Percentiles rank a stretch among this genome's conserved stretches.
Conservation (phyloP, 1,140 invertebrate species). For the Musca vetustissima region DNA sequence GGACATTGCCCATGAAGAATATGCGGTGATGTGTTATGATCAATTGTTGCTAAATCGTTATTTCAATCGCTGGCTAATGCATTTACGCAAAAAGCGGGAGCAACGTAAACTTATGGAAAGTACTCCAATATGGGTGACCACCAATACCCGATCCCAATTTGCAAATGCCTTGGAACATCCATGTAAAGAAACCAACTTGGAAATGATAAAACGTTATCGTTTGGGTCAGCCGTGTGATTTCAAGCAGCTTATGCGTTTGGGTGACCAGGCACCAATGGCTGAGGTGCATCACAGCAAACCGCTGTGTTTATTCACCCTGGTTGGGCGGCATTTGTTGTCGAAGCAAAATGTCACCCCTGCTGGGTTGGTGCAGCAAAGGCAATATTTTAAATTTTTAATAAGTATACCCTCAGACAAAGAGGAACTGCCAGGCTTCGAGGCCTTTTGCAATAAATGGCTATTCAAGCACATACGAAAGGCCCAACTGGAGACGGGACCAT, state of each 20-base stretch:
- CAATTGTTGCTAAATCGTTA: conserved; percentile 28
- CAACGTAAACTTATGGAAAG: conserved; percentile 30
- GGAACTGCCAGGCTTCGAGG: conserved; percentile 49
- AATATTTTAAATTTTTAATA: conserved; percentile 71
- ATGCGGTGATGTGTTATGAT: conserved; percentile 32
- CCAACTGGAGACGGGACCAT: conserved; percentile 13
- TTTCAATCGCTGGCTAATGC: conserved; percentile 27
- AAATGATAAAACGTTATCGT: conserved; percentile 45
- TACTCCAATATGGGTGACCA: conserved; percentile 30
- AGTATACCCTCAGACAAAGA: conserved; percentile 59
- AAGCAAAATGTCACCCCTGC: conserved; percentile 34
- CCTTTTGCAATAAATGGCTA: conserved; percentile 42
- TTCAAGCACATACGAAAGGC: conserved; percentile 32
- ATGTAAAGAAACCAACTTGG: conserved; percentile 28
- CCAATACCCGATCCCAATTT: conserved; percentile 26
- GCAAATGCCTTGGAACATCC: conserved; percentile 36
- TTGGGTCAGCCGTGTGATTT: conserved; percentile 43
- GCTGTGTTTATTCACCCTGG: conserved; percentile 19
- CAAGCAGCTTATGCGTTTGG: conserved; percentile 28
- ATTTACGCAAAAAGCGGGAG: conserved; percentile 15
- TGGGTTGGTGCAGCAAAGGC: conserved; percentile 60
- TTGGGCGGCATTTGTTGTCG: neutral
- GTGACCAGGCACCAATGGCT: neutral
- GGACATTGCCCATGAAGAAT: conserved; percentile 29
- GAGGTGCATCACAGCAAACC: neutral